Base-by-base conservation (phyloP, 1,140 invertebrate genomes). In the Zaprionus taronus region DNA sequence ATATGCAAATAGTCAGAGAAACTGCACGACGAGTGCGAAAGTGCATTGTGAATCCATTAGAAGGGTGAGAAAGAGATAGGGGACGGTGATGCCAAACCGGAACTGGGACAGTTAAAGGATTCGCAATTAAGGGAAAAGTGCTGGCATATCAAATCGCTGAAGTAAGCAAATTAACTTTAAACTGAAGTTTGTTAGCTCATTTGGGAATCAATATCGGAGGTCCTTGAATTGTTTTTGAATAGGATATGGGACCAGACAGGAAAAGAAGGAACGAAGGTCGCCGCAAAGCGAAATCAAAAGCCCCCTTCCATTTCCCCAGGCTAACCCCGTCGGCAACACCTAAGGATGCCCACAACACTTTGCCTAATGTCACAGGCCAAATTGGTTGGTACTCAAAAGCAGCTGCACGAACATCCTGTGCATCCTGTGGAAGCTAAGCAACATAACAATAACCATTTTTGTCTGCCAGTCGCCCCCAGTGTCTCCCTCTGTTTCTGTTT, bases 391-490 rank as follows among this genome's bases (percentile, higher is more conserved):
- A 56, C 74, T 69, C 53, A 63, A 69, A 70, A 70, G 62, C 83
- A 89, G 85, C 84, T 87, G 84, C 63, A 68, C 78, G 69, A 72
- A 89, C 73, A 87, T 77, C 74, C 63, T 67, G 70, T 72, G 74
- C 74, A 77, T 77, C 70, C 83, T 78, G 80, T 82, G 65, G 67
- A 75, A 53, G 76, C 71, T 70, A 53, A 72, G 53, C 69, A 79
- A 84, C 78, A 87, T 84, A 87, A 89, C 84, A 87, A 87, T 87
- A 87, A 84, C 81, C 78, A 81, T 83, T 87, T 75, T 83, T 70
- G 68, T 55, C 80, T 47, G 64, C 61, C 64, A 69, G 22, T 68
- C 51, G 56, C 56, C 72, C 31, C 31, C 9, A 34, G 31, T 9
- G 9, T 2, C 28, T 31, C 26, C 26, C 26, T 28, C 6, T 28